phyloP scores from a whole-genome alignment of 2,797 vertebrate species.

The Adelosebastes latens region DNA sequence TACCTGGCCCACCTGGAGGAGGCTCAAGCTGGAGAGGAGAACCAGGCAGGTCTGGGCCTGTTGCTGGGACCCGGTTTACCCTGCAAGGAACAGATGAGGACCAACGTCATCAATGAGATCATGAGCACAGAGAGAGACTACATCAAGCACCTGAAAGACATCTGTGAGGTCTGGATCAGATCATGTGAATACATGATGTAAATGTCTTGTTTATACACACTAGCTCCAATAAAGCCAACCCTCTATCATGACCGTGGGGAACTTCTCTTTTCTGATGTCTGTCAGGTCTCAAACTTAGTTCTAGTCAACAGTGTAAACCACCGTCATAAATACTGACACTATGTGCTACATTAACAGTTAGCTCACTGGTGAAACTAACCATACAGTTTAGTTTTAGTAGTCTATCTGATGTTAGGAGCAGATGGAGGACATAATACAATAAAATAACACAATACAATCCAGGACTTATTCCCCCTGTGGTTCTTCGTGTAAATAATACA shows the following conservation, averaged over 20 bases:
- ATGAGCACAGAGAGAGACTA: conserved; percentile 97
- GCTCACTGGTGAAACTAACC: too few relatives aligned
- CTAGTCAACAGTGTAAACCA: background rate
- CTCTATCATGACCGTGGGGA: background rate
- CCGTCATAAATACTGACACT: too few relatives aligned
- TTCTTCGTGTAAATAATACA: too few relatives aligned
- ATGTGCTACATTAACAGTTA: too few relatives aligned
- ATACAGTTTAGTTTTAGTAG: too few relatives aligned
- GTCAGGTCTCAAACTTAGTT: background rate
- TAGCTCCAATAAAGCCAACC: background rate
- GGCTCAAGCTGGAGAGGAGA: conserved; percentile 73
- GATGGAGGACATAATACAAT: too few relatives aligned
- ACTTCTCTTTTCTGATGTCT: background rate
- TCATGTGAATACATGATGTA: background rate
- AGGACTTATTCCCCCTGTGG: too few relatives aligned
- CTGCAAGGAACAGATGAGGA: conserved; percentile 96
- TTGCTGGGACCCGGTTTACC: conserved; percentile 87
- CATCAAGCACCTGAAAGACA: conserved; percentile 97
- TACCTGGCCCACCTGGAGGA: conserved; percentile 84
- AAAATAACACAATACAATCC: too few relatives aligned
- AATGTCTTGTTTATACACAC: background rate
- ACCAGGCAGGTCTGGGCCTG: conserved; percentile 64
- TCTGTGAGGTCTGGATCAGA: conserved; percentile 90
- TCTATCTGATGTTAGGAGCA: too few relatives aligned
- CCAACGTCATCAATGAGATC: conserved; percentile 97